A percentile compares a stretch with the other conserved stretches of the same genome.
phyloP scores from a whole-genome alignment of 1,140 invertebrate genomes.

The Chironomus tepperi region DNA sequence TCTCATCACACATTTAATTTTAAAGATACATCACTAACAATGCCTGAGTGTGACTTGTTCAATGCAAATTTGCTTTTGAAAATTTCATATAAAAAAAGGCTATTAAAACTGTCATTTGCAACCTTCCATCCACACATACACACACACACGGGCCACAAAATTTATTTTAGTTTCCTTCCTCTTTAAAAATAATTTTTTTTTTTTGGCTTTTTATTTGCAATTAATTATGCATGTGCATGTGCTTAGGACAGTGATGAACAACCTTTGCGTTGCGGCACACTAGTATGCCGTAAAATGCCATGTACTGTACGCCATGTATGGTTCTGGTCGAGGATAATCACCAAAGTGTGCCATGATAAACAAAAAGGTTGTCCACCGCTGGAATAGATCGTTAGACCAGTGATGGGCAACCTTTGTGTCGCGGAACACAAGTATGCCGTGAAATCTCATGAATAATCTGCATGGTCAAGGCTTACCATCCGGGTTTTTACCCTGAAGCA shows the following conservation, averaged over 20 bases:
- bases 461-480: no score
- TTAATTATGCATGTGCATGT: constrained; percentile 5
- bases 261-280: no score
- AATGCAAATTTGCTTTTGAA: constrained; percentile 5
- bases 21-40: neutral
- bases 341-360: no score
- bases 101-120: neutral
- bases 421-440: no score
- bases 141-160: neutral
- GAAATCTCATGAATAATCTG: no score
- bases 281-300: no score
- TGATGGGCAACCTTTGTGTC: no score
- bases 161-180: neutral
- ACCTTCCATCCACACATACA: neutral
- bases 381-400: no score
- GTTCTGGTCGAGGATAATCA: no score
- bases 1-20: neutral
- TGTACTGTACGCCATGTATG: no score
- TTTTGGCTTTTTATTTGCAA: constrained; percentile 1
- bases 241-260: neutral
- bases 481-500: no score
- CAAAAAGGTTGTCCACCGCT: no score
- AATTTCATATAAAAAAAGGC: neutral
- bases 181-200: neutral
- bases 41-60: neutral